Base-by-base conservation (phyloP, 2,797 vertebrate species). In the Hippocampus kuda region DNA sequence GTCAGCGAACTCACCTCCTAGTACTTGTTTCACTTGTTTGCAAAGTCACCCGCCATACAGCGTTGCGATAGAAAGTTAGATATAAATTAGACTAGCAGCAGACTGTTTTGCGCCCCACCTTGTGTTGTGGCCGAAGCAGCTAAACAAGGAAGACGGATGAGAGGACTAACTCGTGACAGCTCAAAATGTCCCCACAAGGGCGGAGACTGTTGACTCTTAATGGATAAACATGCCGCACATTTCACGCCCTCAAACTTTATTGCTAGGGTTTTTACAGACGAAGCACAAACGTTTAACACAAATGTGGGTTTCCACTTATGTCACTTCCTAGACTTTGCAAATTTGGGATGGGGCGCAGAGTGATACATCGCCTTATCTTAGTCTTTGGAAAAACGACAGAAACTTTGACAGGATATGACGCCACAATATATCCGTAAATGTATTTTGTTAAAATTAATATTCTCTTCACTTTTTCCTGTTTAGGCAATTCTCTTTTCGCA, bases 351-450 rank as follows among this genome's bases (percentile, higher is more conserved):
- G n/a, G n/a, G 1, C 1, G 1, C 34, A 0, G 70, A 84, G 84
- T 85, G 80, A 75, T 0, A 72, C 57, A 0, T 85, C 79, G 0
- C 0, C 0, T 8, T 66, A 30, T 22, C 11, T 0, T 0, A 22
- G 1, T 4, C 73, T 65, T 65, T 22, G 8, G 27, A 15, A 15
- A 4, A 4, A 26, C 46, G 22, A 10, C 18, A 0, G 56, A 0
- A 42, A 24, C 24, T 10, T 0, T 18, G 67, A 72, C 78, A 70
- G 85, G 84, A 87, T 8, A 30, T 84, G 81, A 80, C 0, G 78
- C 84, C 81, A 82, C 38, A 66, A 44, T 68, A 80, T 80, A 75
- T 94, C 88, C 70, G 9, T 2, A 59, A 16, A 13, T 59, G 26
- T 59, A 27, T 59, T 59, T 26, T 13, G 5, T 16, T 24, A 10